phyloP scores from a whole-genome alignment of 2,797 vertebrate species.

The Clarias platycephalus region DNA sequence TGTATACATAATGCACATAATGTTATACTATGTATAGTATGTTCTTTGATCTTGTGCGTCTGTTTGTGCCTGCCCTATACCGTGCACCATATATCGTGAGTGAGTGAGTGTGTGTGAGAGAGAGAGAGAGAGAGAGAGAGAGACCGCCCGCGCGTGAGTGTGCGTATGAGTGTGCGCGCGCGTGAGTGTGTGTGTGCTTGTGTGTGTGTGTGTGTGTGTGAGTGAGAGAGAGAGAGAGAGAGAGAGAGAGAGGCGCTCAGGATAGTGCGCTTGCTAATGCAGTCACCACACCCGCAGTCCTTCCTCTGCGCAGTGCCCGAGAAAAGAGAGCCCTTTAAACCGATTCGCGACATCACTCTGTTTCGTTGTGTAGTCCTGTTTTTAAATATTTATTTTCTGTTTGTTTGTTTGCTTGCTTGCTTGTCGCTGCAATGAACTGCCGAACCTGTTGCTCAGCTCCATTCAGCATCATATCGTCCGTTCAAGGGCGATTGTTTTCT shows the following conservation, averaged over 20 bases:
- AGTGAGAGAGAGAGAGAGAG: slow-evolving; percentile 8
- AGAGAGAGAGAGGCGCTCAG: slow-evolving; percentile 46
- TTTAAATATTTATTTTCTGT: neutral
- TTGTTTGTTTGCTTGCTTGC: neutral
- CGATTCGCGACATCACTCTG: slow-evolving; percentile 71
- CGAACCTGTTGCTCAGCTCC: slow-evolving; percentile 73
- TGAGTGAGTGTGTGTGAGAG: slow-evolving; percentile 44
- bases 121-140: slow-evolving; percentile 16
- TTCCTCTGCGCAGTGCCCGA: slow-evolving; percentile 76
- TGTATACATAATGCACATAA: neutral
- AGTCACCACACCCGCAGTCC: slow-evolving; percentile 81
- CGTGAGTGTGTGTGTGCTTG: neutral
- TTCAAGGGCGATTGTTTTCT: neutral
- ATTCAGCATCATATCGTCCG: slow-evolving; percentile 22
- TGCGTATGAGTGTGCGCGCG: neutral
- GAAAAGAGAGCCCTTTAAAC: slow-evolving; percentile 72
- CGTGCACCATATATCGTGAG: neutral
- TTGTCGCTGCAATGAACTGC: slow-evolving; percentile 50
- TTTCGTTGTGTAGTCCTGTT: slow-evolving; percentile 36
- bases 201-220: slow-evolving; percentile 39
- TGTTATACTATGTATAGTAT: neutral
- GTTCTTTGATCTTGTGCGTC: neutral
- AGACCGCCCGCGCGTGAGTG: slow-evolving; percentile 13
- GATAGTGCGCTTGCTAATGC: slow-evolving; percentile 70
- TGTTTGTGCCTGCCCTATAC: neutral